Conservation (phyloP, 2,113 vertebrate genomes). For the Ornithorhynchus anatinus region DNA sequence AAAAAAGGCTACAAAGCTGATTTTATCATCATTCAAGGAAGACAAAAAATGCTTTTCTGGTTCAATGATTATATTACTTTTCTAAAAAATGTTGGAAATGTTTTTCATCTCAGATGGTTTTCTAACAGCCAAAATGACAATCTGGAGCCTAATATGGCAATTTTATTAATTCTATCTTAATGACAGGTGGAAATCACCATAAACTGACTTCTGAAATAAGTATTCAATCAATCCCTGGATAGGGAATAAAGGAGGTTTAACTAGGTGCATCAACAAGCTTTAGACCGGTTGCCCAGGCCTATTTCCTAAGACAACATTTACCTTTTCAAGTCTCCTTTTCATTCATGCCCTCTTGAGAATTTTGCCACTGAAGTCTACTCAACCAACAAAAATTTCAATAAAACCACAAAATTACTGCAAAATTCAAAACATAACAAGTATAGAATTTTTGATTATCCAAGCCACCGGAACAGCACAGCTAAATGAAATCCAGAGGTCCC, state of each 20-base stretch:
- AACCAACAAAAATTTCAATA: slow-evolving; percentile 9
- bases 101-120: too few relatives aligned
- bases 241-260: slow-evolving; percentile 32
- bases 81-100: too few relatives aligned
- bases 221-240: slow-evolving; percentile 1
- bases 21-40: slow-evolving; percentile 4
- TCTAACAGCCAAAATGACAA: background rate
- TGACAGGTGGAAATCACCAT: background rate
- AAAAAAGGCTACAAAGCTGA: too few relatives aligned
- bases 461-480: slow-evolving; percentile 4
- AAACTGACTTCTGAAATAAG: slow-evolving; percentile 9
- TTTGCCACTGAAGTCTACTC: slow-evolving; percentile 7
- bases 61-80: background rate
- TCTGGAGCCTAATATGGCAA: background rate
- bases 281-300: background rate
- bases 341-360: background rate
- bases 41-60: background rate
- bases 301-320: slow-evolving; percentile 16
- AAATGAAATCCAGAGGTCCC: background rate
- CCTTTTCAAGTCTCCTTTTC: slow-evolving; percentile 7
- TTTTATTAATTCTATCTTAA: background rate
- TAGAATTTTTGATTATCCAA: background rate
- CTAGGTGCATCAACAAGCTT: slow-evolving; percentile 1
- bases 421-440: slow-evolving; percentile 5
- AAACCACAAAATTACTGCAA: slow-evolving; percentile 3